Evolutionary conservation across 2,797 vertebrate genomes (phyloP), one percentile per base, ranked within the genome.

Genomic region (Hirundo rustica): DNA sequence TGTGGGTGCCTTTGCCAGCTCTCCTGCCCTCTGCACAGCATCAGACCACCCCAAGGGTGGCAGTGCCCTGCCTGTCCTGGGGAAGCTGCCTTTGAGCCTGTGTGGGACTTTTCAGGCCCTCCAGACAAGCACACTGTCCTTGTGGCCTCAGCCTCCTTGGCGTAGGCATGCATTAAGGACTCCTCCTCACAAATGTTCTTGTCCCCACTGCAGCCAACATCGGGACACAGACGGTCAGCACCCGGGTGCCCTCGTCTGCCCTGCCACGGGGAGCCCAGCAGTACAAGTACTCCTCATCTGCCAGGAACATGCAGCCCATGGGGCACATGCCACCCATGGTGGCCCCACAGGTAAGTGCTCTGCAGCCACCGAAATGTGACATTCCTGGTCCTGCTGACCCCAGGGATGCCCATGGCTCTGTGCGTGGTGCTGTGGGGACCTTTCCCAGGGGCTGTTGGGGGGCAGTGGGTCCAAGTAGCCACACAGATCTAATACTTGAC

Each of bases 171-270:
- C 3, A 3, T 57, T 58, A 64, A 51, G 1, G 29, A 7, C 11
- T 50, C 5, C 10, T 50, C 6, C 58, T 45, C 21, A 83, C 26
- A 17, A 17, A 7, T 8, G 14, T 23, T 67, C 58, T 19, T 32
- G 6, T 91, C 58, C 42, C 32, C 15, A 9, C 32, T 95, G n/a
- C 92, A 99, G 99, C 97, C 92, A 99, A 99, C 97, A 99, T 99
- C 2, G 99, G 98, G 87, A 99, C 99, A 0, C 99, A 99, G 98
- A 99, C 99, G 1, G 96, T 97, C 20, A 98, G 98, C 11, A 93
- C 98, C 7, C 97, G 98, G 13, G 96, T 97, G 20, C 97, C 98
- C 14, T 77, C 97, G 1, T 95, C 88, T n/a, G 66, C 95, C 3
- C 79, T 97, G 79, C 92, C 97, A 2, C 97, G 98, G 57, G 94